Evolutionary conservation across 2,888 invertebrate genomes (phyloP), one percentile per base, ranked within the genome.

Genomic region (Sclerodermus sp.): DNA sequence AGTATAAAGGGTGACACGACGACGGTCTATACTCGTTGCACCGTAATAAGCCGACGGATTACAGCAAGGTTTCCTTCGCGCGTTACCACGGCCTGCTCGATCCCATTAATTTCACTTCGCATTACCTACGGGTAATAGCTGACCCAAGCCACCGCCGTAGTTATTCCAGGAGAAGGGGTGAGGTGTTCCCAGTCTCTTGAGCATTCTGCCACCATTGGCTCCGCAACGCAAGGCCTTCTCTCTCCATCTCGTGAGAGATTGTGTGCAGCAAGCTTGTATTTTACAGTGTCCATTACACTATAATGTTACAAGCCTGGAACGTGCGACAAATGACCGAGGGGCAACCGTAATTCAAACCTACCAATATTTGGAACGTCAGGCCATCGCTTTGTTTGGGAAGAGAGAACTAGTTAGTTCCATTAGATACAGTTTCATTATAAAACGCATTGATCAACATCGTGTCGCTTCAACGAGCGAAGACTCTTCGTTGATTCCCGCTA

Each of bases 41-140:
- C 47, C 53, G 60, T 61, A 64, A 64, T 64, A 64, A 66, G 55
- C 66, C 57, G 67, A 66, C 58, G 60, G 66, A 68, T 69, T 66
- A 69, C 57, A 57, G 56, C 57, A 58, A 63, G 66, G 64, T 62
- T 68, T 66, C 64, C 60, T 66, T 63, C 55, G 57, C 51, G 49
- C 53, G 55, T 58, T 46, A 56, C 55, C 51, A 45, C 55, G 54
- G 58, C 57, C 42, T 38, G 32, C 58, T 59, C 64, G 61, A 68
- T 64, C 66, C 67, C 64, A 68, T 70, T 70, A 70, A 70, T 70
- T 67, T 70, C 66, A 60, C 66, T 66, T 64, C 60, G 60, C 60
- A 60, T 66, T 65, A 63, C 60, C 57, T 61, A 52, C 54, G 51
- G 54, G 60, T 60, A 66, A 67, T 57, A 53, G 59, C 64, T 60